These are phyloP conservation scores for Knipowitschia caucasica DNA, from an alignment of 2,797 vertebrate species.

Conservation along the genomic window DNA sequence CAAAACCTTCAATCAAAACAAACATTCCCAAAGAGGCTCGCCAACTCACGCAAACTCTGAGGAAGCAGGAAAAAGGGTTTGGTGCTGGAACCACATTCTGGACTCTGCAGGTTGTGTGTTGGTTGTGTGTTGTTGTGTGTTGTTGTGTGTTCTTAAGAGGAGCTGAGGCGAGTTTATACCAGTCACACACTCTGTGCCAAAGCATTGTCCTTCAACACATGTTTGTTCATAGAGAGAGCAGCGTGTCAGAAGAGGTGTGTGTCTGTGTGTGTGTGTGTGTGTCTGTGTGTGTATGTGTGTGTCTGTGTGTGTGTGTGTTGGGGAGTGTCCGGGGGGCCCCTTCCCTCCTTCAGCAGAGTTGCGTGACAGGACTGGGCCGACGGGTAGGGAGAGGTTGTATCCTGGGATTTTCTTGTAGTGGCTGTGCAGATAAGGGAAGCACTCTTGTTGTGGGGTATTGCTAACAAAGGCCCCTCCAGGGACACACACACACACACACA, in stretches of 20 bases:
- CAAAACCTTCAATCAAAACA: slow-evolving; percentile 50
- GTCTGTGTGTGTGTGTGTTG: slow-evolving; percentile 17
- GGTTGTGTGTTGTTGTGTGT: no score
- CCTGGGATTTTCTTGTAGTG: slow-evolving; percentile 69
- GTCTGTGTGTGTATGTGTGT: slow-evolving; percentile 10
- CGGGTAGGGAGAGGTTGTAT: slow-evolving; percentile 61
- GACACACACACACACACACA: slow-evolving; percentile 48
- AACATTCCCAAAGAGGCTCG: slow-evolving; percentile 43
- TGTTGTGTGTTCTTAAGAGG: not conserved
- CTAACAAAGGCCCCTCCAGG: slow-evolving; percentile 43
- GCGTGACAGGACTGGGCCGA: slow-evolving; percentile 64
- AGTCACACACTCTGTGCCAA: slow-evolving; percentile 1
- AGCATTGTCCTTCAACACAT: not conserved
- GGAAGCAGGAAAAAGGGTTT: slow-evolving; percentile 14
- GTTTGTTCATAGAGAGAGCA: slow-evolving; percentile 5
- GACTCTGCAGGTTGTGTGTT: slow-evolving; percentile 2
- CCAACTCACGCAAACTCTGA: slow-evolving; percentile 43
- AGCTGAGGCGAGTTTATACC: not conserved
- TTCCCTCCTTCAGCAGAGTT: slow-evolving; percentile 44
- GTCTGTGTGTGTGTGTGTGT: slow-evolving; percentile 5
- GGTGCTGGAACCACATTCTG: slow-evolving; percentile 16
- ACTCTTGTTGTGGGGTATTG: slow-evolving; percentile 49
- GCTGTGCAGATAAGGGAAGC: slow-evolving; percentile 63
- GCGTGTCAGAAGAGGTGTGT: slow-evolving; percentile 19
- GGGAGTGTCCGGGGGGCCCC: slow-evolving; percentile 17